phyloP scores from a whole-genome alignment of 1,140 invertebrate species.

The Microplitis mediator region DNA sequence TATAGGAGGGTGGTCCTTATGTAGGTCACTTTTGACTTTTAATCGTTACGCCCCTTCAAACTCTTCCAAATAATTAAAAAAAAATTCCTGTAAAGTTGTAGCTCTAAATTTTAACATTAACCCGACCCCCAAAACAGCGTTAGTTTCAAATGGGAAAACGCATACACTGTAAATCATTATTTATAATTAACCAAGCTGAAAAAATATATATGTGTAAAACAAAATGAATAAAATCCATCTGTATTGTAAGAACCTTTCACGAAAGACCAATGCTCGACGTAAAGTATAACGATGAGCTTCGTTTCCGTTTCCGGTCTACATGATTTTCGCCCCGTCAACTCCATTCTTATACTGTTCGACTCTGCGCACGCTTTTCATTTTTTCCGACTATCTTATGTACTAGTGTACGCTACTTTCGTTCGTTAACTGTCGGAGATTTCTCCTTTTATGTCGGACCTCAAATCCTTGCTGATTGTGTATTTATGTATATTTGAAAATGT shows the following conservation, averaged over 20 bases:
- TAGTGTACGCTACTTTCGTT: not conserved
- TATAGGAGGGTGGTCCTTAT: too few species aligned
- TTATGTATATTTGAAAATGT: not conserved
- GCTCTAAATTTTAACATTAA: too few species aligned
- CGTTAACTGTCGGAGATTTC: not conserved
- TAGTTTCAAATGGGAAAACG: too few species aligned
- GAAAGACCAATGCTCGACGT: not conserved
- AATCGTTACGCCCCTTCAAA: too few species aligned
- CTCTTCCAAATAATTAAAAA: too few species aligned
- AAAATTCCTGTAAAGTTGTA: too few species aligned
- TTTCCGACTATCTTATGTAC: not conserved
- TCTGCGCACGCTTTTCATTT: slow-evolving; percentile 9
- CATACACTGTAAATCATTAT: not conserved
- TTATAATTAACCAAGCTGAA: not conserved
- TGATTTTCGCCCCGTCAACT: slow-evolving; percentile 51
- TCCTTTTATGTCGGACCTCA: slow-evolving; percentile 1
- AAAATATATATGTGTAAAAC: not conserved
- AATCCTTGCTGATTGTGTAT: slow-evolving; percentile 6
- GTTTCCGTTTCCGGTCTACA: slow-evolving; percentile 50
- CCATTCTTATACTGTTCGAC: slow-evolving; percentile 43
- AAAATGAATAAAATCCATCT: slow-evolving; percentile 6
- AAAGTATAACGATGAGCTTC: slow-evolving; percentile 45
- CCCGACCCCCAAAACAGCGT: too few species aligned
- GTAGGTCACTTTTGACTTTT: too few species aligned
- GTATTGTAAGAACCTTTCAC: slow-evolving; percentile 11